Base-by-base conservation (phyloP, 1,140 invertebrate species). In the Dolichoris vasculosae region DNA sequence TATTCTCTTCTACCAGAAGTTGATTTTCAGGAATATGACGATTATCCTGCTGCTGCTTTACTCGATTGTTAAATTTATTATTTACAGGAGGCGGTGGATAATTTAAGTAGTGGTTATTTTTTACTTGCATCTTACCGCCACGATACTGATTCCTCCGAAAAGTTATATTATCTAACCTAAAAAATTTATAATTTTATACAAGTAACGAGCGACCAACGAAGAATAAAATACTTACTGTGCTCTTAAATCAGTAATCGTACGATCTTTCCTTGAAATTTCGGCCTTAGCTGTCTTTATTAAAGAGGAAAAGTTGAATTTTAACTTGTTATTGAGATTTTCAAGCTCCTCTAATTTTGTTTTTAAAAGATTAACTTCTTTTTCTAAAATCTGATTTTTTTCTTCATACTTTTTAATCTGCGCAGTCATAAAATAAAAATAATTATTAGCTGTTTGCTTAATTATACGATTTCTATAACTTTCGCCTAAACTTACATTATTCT, bases 251-350 rank as follows among this genome's bases (percentile, higher is more conserved):
- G 83, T 73, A 75, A 94, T 93, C 59, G 88, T 91, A 71, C 87
- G 88, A 85, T 94, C 92, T 86, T 94, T 94, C 26, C 94, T 88
- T 38, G 85, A 46, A 83, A 94, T 91, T 90, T 94, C 94, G 9
- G 90, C 88, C 86, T 90, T 93, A 0, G 94, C 94, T 35, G 94
- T 94, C 88, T 92, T 92, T 32, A 92, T 88, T 32, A 94, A 86
- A 17, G 93, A 93, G 8, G 93, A 93, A 30, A 94, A 87, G 88
- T 94, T 94, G 1, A 43, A 86, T 75, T 91, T 87, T 38, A 94
- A 88, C 23, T 83, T 89, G 71, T 88, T 75, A 23, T 92, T 92
- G 1, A 86, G 38, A 59, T 88, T 88, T 48, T 90, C 80, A 26
- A 91, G 81, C 15, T 83, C 64, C 30, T 88, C 77, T 6, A 89